Evolutionary conservation across 2,113 vertebrate species (phyloP).

Genomic region (Patagioenas fasciata): DNA sequence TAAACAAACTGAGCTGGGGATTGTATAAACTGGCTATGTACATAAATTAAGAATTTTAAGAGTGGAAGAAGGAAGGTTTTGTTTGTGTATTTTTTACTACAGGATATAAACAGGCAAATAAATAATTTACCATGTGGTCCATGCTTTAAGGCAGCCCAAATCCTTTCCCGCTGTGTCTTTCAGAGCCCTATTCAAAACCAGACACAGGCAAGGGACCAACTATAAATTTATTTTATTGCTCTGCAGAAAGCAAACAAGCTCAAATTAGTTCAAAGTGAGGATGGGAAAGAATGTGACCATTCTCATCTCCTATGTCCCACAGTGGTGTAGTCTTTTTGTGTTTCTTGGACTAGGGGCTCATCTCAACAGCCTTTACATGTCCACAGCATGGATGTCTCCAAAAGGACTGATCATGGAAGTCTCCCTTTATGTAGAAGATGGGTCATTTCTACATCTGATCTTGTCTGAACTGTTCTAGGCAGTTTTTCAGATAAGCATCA

Average conservation of each 20-base stretch:
- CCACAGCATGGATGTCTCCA: not conserved
- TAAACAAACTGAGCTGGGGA: slow-evolving; percentile 10
- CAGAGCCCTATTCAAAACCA: not conserved
- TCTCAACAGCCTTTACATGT: not conserved
- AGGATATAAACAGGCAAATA: slow-evolving; percentile 45
- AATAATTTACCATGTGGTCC: slow-evolving; percentile 20
- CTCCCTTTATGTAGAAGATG: not conserved
- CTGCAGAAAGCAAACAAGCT: not conserved
- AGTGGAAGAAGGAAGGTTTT: slow-evolving; percentile 8
- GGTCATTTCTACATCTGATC: not conserved
- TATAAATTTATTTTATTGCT: not conserved
- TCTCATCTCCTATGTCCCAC: not conserved
- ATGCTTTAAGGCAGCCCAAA: not conserved
- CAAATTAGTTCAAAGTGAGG: not conserved
- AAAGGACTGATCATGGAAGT: not conserved
- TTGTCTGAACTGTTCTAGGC: not conserved
- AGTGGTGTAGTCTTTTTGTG: not conserved
- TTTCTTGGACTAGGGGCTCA: not conserved
- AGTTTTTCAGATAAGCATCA: not conserved
- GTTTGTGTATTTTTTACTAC: slow-evolving; percentile 45
- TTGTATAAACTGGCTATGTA: not conserved
- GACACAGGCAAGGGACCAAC: not conserved
- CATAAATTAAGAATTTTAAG: slow-evolving; percentile 10
- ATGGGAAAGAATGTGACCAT: not conserved
- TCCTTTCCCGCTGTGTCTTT: slow-evolving; percentile 11